These are phyloP conservation scores for Meloe dianella DNA, from an alignment of 2,888 invertebrate genomes.

Conservation along the genomic window DNA sequence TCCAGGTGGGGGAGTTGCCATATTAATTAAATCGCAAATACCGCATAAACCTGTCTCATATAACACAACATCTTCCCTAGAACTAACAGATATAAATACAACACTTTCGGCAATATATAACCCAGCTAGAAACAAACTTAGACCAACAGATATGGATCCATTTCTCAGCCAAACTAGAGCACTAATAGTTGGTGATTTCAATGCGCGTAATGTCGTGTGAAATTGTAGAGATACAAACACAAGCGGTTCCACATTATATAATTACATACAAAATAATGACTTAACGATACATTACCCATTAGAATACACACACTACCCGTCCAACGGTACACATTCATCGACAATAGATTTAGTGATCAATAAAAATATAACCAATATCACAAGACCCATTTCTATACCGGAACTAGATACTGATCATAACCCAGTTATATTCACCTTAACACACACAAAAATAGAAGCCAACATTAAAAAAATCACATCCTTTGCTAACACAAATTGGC, in stretches of 20 bases:
- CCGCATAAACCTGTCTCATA: too few relatives aligned
- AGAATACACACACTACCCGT: not conserved
- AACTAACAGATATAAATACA: too few relatives aligned
- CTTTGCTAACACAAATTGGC: not conserved
- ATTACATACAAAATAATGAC: not conserved
- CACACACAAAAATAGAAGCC: not conserved
- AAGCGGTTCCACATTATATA: not conserved
- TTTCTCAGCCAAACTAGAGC: too few relatives aligned
- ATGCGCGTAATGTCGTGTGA: not conserved
- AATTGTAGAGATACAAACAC: not conserved
- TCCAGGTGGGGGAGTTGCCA: too few relatives aligned
- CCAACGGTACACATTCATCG: not conserved
- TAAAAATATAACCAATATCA: not conserved
- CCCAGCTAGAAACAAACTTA: too few relatives aligned
- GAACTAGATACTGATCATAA: not conserved
- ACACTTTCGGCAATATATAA: too few relatives aligned
- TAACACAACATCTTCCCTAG: too few relatives aligned
- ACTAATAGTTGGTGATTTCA: not conserved
- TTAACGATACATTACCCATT: not conserved
- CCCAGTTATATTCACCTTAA: not conserved
- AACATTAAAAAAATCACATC: not conserved
- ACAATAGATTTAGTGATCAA: not conserved
- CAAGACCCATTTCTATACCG: not conserved
- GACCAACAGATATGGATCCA: too few relatives aligned
- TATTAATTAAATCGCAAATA: too few relatives aligned